Base-by-base conservation (phyloP, 2,113 vertebrate genomes). In the Cephalopholis sonnerati region DNA sequence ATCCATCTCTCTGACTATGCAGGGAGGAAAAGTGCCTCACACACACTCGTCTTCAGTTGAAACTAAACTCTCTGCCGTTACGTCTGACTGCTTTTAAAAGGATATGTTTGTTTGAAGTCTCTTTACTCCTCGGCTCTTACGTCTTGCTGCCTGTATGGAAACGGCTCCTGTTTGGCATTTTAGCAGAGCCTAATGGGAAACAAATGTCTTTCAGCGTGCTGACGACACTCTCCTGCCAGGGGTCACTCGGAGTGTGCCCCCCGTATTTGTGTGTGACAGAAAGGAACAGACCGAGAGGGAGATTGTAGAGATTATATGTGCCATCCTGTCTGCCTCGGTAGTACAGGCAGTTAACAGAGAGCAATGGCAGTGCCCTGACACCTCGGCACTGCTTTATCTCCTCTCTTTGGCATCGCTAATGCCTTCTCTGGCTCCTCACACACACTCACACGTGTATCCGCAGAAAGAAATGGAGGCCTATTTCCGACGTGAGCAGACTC, bases 81-180 rank as follows among this genome's bases (percentile, higher is more conserved):
- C 32, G 10, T 74, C 51, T 25, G 29, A 78, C 36, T 48, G 69
- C 72, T 75, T 82, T 67, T 74, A 59, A 68, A 71, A 71, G 69
- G 5, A 74, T 85, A 71, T 81, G 69, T 82, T 67, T 68, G 68
- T 87, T 83, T 79, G 78, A 86, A 77, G 48, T 89, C 15, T 77
- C 29, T 44, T 51, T 50, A 11, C 44, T 46, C 25, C 46, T 62
- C 5, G 3, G 59, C 55, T 68, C 55, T 77, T 22, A n/a, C 4
- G 0, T 80, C 41, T 64, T 1, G 39, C 32, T 29, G 16, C 71
- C 46, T 72, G 24, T 46, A 27, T 50, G 39, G 58, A 53, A 61
- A 7, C 58, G 3, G 51, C 71, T 83, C 53, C 62, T 15, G 65
- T 66, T 76, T 15, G 65, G 55, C 74, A 5, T 83, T 48, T 65